Evolutionary conservation across 2,888 invertebrate genomes (phyloP).

Genomic region (Poecilus cupreus): DNA sequence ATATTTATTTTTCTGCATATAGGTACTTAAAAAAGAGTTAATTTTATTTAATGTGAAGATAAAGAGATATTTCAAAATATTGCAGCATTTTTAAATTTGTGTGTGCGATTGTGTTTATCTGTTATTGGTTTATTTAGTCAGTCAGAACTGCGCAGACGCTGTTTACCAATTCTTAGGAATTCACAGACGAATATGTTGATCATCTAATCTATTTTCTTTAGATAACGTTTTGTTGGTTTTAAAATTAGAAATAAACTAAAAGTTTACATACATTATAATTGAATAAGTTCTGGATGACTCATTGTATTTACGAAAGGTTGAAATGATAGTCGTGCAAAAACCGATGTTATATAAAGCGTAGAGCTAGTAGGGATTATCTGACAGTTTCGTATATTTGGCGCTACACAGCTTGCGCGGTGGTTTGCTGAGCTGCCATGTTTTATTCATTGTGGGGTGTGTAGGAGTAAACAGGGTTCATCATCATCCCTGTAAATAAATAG

Average conservation of each 20-base stretch:
- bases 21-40: background rate
- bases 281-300: background rate
- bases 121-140: constrained; percentile 29
- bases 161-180: constrained; percentile 20
- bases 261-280: background rate
- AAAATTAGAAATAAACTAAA: background rate
- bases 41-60: background rate
- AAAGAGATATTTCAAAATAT: constrained; percentile 5
- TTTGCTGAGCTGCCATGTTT: constrained; percentile 82
- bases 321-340: background rate
- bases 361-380: background rate
- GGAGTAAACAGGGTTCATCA: constrained; percentile 68
- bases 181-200: background rate
- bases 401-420: constrained; percentile 48
- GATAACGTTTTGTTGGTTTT: constrained; percentile 2
- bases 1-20: background rate
- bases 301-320: constrained; percentile 2
- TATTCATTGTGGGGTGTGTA: constrained; percentile 82
- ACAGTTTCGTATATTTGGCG: constrained; percentile 53
- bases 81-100: constrained; percentile 18
- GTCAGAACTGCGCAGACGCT: background rate
- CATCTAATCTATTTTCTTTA: constrained; percentile 28
- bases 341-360: constrained; percentile 21
- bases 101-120: constrained; percentile 32
- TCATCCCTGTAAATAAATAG: constrained; percentile 69